Evolutionary conservation across 30 jellyfish, hydroid and myxozoan genomes (phyloP), one percentile per base, ranked within the genome.

Genomic region (Aurelia sp.): DNA sequence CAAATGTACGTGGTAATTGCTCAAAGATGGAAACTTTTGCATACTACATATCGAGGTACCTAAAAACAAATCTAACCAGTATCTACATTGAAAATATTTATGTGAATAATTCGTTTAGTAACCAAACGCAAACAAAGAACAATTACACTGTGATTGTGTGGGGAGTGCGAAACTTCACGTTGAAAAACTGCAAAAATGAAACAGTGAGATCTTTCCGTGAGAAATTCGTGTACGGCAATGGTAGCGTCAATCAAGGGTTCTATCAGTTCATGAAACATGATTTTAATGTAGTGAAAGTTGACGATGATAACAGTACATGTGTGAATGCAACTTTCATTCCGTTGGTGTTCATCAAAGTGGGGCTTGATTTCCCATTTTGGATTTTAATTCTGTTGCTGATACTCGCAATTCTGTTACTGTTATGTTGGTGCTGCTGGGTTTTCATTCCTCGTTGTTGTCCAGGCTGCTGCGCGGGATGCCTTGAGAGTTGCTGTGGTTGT

Each of bases 391-490:
- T 87, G 72, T 78, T 87, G 4, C 76, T 77, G 75, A 70, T 78
- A 15, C 96, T 87, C 20, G 90, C 87, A 16, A 16, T 87, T 21
- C 59, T 77, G 81, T 52, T 87, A 19, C 67, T 87, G 41, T 52
- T 87, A 37, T 78, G 88, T 37, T 87, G 96, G 90, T 59, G 68
- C 3, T 87, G 96, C 57, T 87, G 96, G 96, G 15, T 87, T 6
- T 87, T 86, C 60, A 70, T 87, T 20, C 96, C 96, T 15, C 84
- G 96, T 5, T 77, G 86, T 31, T 87, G 96, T 47, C 79, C 90
- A 13, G 67, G 67, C 20, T 76, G 88, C 53, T 77, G 90, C 77
- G 81, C 73, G 3, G 96, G 85, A 17, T 87, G 90, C 76, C 69
- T 76, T 33, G 72, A 78, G 63, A 83, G 47, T 84, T 65, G 90